Conservation (phyloP, 92 coral and sea anemone species). For the Porites lobata region DNA sequence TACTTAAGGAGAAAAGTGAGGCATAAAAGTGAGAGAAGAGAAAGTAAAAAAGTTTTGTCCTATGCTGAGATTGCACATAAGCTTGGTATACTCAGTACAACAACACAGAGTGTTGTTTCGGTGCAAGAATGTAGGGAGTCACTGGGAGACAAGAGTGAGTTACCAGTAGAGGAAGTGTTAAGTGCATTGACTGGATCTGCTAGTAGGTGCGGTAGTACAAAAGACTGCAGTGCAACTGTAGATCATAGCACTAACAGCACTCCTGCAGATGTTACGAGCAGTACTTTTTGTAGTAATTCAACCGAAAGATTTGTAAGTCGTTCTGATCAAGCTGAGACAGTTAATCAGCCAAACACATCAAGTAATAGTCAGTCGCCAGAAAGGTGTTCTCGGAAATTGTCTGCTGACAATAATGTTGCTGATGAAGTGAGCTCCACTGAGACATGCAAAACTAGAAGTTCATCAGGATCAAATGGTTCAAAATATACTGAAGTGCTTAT, state of each 20-base stretch:
- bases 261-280: neutral
- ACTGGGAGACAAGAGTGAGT: neutral
- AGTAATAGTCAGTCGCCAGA: neutral
- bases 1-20: constrained; percentile 71
- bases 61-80: constrained; percentile 83
- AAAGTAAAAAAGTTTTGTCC: constrained; percentile 63
- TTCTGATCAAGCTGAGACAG: neutral
- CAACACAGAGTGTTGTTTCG: neutral
- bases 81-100: constrained; percentile 54
- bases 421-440: neutral
- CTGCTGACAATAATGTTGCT: neutral
- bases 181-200: neutral
- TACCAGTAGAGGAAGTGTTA: too few species aligned
- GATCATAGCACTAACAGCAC: neutral
- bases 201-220: neutral
- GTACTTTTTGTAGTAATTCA: neutral
- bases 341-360: neutral
- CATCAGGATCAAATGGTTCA: neutral
- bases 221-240: neutral
- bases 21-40: constrained; percentile 28
- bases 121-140: neutral
- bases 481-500: constrained; percentile 52
- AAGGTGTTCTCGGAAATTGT: neutral
- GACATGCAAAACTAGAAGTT: constrained; percentile 1
- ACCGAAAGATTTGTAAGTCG: neutral